These are phyloP conservation scores for Hoplodrina ambigua DNA, from an alignment of 2,888 invertebrate species.

Conservation along the genomic window DNA sequence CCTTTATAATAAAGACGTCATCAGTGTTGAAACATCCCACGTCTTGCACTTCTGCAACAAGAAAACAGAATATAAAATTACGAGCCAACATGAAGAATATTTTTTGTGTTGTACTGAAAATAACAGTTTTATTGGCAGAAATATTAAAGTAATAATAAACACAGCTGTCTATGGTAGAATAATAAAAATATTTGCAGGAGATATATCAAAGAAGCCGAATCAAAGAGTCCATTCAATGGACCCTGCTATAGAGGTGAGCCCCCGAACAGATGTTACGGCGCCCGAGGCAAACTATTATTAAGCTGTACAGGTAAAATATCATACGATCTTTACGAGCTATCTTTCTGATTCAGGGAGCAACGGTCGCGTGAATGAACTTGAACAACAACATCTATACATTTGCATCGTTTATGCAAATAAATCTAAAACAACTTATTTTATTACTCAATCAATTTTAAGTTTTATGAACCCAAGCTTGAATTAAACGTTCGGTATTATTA, in stretches of 20 bases:
- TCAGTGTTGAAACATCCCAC: conserved; percentile 81
- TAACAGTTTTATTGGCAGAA: conserved; percentile 39
- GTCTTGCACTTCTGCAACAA: conserved; percentile 88
- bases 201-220: conserved; percentile 72
- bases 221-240: conserved; percentile 72
- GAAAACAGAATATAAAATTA: conserved; percentile 57
- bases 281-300: conserved; percentile 75
- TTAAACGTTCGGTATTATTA: background rate
- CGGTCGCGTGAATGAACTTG: conserved; percentile 53
- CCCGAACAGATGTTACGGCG: conserved; percentile 81
- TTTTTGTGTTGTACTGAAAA: conserved; percentile 42
- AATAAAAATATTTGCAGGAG: conserved; percentile 57
- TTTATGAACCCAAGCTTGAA: background rate
- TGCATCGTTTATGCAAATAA: conserved; percentile 5
- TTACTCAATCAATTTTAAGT: conserved; percentile 10
- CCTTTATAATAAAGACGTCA: conserved; percentile 79
- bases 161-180: conserved; percentile 62
- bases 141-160: conserved; percentile 49
- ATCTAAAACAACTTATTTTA: conserved; percentile 3
- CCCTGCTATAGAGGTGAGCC: conserved; percentile 73
- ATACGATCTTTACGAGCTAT: conserved; percentile 67
- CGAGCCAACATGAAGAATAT: conserved; percentile 27
- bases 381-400: conserved; percentile 2
- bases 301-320: conserved; percentile 80
- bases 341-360: conserved; percentile 63